Base-by-base conservation (phyloP, 1,140 invertebrate genomes). In the Drosophila truncata region DNA sequence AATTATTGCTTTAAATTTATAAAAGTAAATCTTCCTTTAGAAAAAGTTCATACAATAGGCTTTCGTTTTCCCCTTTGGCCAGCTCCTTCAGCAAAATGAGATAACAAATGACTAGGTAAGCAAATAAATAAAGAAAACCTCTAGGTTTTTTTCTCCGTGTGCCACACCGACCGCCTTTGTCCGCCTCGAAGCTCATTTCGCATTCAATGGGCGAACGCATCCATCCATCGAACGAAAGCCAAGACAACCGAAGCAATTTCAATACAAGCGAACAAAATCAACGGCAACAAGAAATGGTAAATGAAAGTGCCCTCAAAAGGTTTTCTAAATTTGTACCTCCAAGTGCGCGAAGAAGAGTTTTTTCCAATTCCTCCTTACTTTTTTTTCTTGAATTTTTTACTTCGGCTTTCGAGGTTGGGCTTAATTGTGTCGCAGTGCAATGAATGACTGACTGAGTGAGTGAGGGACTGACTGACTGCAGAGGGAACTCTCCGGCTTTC, bases 271-370 rank as follows among this genome's bases (percentile, higher is more conserved):
- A 82, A 87, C 66, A 82, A 87, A 79, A 80, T 70, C 55, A 70
- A 77, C 55, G 47, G 62, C 66, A 79, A 52, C 58, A 78, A 70
- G 67, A 86, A 85, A 88, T 86, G 85, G 85, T 88, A 90, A 88
- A 88, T 88, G 85, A 88, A 88, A 88, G 85, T 88, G 85, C 85
- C 85, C 85, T 88, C 81, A 88, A 88, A 88, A 90, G 83, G 81
- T 91, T 88, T 88, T 88, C 85, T 88, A 88, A 90, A 88, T 88
- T 85, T 88, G 80, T 78, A 77, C 66, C 75, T 78, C 65, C 37
- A 78, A 78, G 75, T 87, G 81, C 84, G 77, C 80, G 74, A 65
- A 61, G 61, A 61, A 70, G 80, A 80, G 49, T 78, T 52, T 69
- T 72, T 61, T 70, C 37, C 66, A 54, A 70, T 54, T 70, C 63